Base-by-base conservation (phyloP, 2,888 invertebrate species). In the Periphyllus acericola region DNA sequence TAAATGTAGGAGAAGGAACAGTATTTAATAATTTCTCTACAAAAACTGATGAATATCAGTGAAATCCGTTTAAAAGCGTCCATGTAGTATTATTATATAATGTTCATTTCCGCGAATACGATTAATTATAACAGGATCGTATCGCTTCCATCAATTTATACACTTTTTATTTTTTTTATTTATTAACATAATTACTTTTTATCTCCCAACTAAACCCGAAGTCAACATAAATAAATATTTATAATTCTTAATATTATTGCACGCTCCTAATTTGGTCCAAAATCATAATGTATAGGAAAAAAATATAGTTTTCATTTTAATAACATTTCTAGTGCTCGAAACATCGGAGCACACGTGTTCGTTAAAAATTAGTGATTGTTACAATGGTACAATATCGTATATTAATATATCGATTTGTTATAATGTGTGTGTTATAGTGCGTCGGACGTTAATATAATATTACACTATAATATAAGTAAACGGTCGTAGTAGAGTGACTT, bases 1-100 rank as follows among this genome's bases (percentile, higher is more conserved):
- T 32, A 17, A 34, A 55, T 55, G 34, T 14, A 79, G 29, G 66
- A n/a, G n/a, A 80, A 80, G 80, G 40, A 80, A 80, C 80, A 80
- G 66, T 80, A 46, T 46, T 46, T 14, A 11, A 46, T 46, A 80
- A 40, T 66, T 80, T 80, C 66, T 21, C 80, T 80, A 80, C 25
- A 40, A 36, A 21, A 68, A 80, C 9, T 40, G 66, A 66, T 40
- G 40, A 80, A 66, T 80, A 80, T 40, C 17, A 36, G 25, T 80
- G 40, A 80, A 80, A 80, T 29, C 66, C n/a, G n/a, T 66, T 80
- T 80, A 80, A 36, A 80, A 80, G 80, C 80, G 66, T 29, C 21
- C 66, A 40, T 36, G 60, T 68, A n/a, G 2, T 66, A 66, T 68
- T 60, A 60, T 6, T 36, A 66, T 60, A 80, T 80, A 66, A 80